Conservation (phyloP, 1,140 invertebrate genomes). For the Asbolus verrucosus region DNA sequence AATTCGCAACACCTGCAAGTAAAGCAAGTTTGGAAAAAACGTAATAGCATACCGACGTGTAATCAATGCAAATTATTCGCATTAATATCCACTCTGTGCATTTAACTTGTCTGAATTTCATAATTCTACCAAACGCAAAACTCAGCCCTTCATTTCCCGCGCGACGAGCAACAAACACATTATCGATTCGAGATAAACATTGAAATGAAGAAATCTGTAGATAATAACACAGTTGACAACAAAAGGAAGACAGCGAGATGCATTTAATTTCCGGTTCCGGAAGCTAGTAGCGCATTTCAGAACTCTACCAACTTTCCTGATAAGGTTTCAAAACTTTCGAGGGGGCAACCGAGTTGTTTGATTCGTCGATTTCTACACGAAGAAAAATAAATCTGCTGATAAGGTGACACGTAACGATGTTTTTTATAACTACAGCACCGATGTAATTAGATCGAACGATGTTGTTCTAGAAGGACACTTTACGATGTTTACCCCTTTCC, state of each 20-base stretch:
- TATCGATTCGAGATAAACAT: conserved; percentile 34
- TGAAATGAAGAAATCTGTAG: not conserved
- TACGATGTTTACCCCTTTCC: conserved; percentile 12
- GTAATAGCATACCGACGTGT: not conserved
- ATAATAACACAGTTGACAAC: conserved; percentile 28
- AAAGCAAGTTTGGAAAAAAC: no score
- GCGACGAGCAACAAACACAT: conserved; percentile 8
- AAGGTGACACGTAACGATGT: conserved; percentile 29
- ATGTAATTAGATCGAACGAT: conserved; percentile 15
- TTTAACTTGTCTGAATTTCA: no score
- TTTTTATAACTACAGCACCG: conserved; percentile 2
- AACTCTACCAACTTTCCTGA: conserved; percentile 23
- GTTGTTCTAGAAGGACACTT: conserved; percentile 5
- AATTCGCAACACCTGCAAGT: no score
- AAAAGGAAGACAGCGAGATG: conserved; percentile 43
- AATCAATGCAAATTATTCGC: conserved; percentile 1
- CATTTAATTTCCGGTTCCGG: conserved; percentile 45
- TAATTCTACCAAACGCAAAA: not conserved
- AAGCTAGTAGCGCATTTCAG: conserved; percentile 18
- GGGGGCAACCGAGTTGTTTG: not conserved
- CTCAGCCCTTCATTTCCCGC: not conserved
- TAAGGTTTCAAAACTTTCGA: conserved; percentile 9
- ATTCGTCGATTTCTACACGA: not conserved
- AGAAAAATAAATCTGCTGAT: conserved; percentile 27
- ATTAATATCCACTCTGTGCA: not conserved